Evolutionary conservation across 2,113 vertebrate genomes (phyloP).

Genomic region (Ceyx margarethae): DNA sequence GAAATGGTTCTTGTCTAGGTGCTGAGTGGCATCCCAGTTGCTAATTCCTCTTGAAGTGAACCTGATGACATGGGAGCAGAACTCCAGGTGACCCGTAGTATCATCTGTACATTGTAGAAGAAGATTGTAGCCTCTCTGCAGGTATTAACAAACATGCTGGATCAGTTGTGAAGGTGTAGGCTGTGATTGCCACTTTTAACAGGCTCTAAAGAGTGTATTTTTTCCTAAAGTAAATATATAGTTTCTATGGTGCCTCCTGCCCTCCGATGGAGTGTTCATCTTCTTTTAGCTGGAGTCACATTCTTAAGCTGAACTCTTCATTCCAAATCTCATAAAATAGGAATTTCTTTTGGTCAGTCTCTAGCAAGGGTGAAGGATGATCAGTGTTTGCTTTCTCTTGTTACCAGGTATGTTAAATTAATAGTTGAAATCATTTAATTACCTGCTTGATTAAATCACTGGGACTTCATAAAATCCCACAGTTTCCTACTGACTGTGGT

Average conservation of each 20-base stretch:
- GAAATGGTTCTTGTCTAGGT: not conserved
- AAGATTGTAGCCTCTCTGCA: not conserved
- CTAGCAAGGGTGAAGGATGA: not conserved
- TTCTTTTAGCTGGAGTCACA: not conserved
- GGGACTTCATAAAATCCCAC: not conserved
- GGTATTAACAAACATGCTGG: not conserved
- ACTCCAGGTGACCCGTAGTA: fast-evolving
- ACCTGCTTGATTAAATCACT: not conserved
- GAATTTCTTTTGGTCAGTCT: not conserved
- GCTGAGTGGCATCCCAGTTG: not conserved
- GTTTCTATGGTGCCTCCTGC: not conserved
- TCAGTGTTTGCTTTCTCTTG: not conserved
- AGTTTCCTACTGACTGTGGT: not conserved
- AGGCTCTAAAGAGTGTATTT: not conserved
- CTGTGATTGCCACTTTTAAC: not conserved
- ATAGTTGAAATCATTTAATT: not conserved
- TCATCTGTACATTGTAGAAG: not conserved
- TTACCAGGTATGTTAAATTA: not conserved
- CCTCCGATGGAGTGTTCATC: not conserved
- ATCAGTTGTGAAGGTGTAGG: not conserved
- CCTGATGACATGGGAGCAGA: not conserved
- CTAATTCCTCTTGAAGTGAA: not conserved
- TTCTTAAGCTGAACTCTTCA: not conserved
- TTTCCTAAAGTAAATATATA: not conserved
- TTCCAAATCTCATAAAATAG: not conserved